phyloP scores from a whole-genome alignment of 2,888 invertebrate species.

The Leptopterna dolabrata region DNA sequence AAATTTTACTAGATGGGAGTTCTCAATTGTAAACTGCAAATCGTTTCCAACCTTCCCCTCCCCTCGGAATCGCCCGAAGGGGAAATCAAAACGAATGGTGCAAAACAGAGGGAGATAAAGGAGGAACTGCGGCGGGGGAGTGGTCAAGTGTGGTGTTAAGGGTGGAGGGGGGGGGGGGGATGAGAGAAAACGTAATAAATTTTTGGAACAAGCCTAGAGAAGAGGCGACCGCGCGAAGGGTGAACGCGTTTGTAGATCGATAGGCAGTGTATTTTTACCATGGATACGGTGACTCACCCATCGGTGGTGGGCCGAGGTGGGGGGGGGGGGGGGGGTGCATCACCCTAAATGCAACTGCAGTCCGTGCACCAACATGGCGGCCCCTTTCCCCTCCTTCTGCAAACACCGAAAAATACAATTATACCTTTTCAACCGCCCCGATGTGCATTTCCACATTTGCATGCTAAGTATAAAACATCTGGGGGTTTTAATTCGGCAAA shows the following conservation, averaged over 20 bases:
- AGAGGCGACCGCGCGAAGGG: slow-evolving; percentile 2
- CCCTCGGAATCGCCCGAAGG: slow-evolving; percentile 17
- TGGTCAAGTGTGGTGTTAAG: background rate
- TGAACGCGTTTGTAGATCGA: slow-evolving; percentile 26
- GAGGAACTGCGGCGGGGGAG: background rate
- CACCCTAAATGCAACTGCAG: slow-evolving; percentile 53
- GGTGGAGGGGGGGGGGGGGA: background rate
- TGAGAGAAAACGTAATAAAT: slow-evolving; percentile 27
- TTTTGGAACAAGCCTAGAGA: slow-evolving; percentile 41
- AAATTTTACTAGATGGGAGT: background rate
- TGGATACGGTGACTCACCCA: slow-evolving; percentile 44
- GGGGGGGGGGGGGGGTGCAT: slow-evolving; percentile 19
- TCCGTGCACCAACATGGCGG: slow-evolving; percentile 47
- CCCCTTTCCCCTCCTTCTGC: slow-evolving; percentile 21
- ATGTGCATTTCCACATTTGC: slow-evolving; percentile 21
- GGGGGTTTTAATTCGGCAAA: slow-evolving; percentile 11
- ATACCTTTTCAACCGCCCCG: slow-evolving; percentile 19
- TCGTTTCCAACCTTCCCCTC: background rate
- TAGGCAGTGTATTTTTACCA: slow-evolving; percentile 52
- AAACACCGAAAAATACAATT: slow-evolving; percentile 49
- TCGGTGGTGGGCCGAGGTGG: background rate
- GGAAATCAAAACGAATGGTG: slow-evolving; percentile 56
- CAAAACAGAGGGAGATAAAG: slow-evolving; percentile 51
- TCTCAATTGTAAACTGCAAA: slow-evolving; percentile 2
- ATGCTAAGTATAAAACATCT: slow-evolving; percentile 40